These are phyloP conservation scores for Hirtodrosophila duncani DNA, from an alignment of 2,888 invertebrate species.

Conservation along the genomic window DNA sequence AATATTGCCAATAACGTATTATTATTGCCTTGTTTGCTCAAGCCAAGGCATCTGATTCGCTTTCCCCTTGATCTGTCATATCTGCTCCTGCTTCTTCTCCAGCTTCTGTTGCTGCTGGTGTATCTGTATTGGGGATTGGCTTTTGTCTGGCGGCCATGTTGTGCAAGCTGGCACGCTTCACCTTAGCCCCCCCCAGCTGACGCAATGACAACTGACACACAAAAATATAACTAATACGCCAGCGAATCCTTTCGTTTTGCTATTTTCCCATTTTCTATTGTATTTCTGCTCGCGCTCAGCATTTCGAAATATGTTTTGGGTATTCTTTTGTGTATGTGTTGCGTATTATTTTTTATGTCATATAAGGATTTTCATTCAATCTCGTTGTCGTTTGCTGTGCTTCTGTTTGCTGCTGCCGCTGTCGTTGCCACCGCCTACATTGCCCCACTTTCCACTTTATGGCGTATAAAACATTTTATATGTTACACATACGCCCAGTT, in stretches of 20 bases:
- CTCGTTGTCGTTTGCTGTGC: constrained; percentile 36
- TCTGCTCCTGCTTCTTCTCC: constrained; percentile 3
- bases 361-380: constrained; percentile 54
- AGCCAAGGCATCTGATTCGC: constrained; percentile 5
- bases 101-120: constrained; percentile 13
- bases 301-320: constrained; percentile 17
- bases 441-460: constrained; percentile 34
- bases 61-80: constrained; percentile 11
- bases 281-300: constrained; percentile 2
- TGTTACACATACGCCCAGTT: constrained; percentile 39
- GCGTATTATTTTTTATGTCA: constrained; percentile 53
- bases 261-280: constrained; percentile 29
- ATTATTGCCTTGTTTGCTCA: constrained; percentile 40
- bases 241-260: constrained; percentile 45
- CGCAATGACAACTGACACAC: constrained; percentile 36
- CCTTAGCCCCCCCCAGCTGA: constrained; percentile 20
- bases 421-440: neutral
- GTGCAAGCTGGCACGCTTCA: neutral
- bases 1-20: constrained; percentile 58
- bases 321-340: constrained; percentile 27
- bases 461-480: constrained; percentile 60
- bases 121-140: constrained; percentile 19
- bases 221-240: constrained; percentile 53
- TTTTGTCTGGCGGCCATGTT: constrained; percentile 9
- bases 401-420: constrained; percentile 1